Evolutionary conservation across 2,113 vertebrate genomes (phyloP).

Genomic region (Hymenochirus boettgeri): DNA sequence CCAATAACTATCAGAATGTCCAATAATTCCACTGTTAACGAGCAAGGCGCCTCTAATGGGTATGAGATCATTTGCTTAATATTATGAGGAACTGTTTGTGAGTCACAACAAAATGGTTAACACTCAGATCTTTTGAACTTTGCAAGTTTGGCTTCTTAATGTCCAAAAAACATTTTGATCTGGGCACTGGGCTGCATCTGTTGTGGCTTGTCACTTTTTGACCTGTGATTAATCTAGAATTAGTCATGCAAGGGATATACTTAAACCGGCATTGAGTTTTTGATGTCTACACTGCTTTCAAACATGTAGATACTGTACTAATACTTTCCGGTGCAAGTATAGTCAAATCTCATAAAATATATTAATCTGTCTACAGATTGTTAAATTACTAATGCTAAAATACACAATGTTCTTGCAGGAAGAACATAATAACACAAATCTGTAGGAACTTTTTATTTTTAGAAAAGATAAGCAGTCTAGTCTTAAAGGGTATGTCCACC

Average conservation of each 20-base stretch:
- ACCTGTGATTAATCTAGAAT: slow-evolving; percentile 15
- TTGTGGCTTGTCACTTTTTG: slow-evolving; percentile 9
- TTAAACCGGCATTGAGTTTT: background rate
- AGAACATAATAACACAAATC: no score
- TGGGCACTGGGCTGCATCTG: slow-evolving; percentile 13
- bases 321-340: no score
- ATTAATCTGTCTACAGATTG: no score
- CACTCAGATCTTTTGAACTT: slow-evolving; percentile 9
- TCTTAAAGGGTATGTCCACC: no score
- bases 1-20: background rate
- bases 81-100: slow-evolving; percentile 19
- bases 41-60: slow-evolving; percentile 28
- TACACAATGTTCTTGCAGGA: no score
- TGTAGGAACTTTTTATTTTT: no score
- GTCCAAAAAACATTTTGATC: slow-evolving; percentile 13
- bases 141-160: slow-evolving; percentile 9
- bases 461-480: no score
- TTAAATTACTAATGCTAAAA: no score
- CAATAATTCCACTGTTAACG: slow-evolving; percentile 16
- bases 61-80: slow-evolving; percentile 27
- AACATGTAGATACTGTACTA: no score
- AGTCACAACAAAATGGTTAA: slow-evolving; percentile 15
- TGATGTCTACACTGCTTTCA: no score
- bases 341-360: no score
- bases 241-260: background rate